Percentiles rank a stretch among this genome's conserved stretches.
Conservation (phyloP, 2,888 invertebrate species). For the Apocheima hispidaria region DNA sequence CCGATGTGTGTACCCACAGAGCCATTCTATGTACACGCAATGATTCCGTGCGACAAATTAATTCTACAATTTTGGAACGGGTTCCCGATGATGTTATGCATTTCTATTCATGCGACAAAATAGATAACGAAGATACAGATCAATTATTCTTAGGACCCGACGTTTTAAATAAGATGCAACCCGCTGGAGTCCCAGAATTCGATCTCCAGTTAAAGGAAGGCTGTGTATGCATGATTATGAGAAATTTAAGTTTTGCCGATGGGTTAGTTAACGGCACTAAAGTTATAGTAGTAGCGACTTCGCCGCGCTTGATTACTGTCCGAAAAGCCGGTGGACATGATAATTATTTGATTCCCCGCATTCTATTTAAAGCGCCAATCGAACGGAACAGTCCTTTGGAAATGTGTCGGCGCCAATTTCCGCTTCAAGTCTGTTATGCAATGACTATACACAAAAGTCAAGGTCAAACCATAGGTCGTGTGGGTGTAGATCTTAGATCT, state of each 20-base stretch:
- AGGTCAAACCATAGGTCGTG: constrained; percentile 19
- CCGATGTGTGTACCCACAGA: background rate
- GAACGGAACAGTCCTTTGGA: constrained; percentile 15
- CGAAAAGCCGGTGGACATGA: background rate
- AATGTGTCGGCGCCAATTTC: constrained; percentile 24
- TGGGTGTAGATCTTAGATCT: constrained; percentile 11
- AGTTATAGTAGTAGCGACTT: constrained; percentile 10
- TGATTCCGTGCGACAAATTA: constrained; percentile 5
- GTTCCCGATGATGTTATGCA: constrained; percentile 2
- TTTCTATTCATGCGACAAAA: constrained; percentile 6
- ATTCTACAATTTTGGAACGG: constrained; percentile 4
- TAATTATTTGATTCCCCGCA: constrained; percentile 13
- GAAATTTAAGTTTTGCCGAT: constrained; percentile 16
- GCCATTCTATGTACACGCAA: constrained; percentile 10
- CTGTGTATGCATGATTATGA: constrained; percentile 12
- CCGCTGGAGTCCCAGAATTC: constrained; percentile 8
- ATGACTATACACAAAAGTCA: constrained; percentile 27
- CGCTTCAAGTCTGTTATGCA: constrained; percentile 19
- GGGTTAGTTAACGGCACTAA: no score
- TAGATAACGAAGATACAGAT: constrained; percentile 6
- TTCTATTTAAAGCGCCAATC: constrained; percentile 3
- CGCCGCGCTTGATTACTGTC: constrained; percentile 9
- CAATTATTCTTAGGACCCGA: constrained; percentile 13
- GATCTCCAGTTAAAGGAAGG: constrained; percentile 10
- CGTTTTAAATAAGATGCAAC: constrained; percentile 5